Evolutionary conservation across 2,888 invertebrate species (phyloP).

Genomic region (Oxycera nigricornis): DNA sequence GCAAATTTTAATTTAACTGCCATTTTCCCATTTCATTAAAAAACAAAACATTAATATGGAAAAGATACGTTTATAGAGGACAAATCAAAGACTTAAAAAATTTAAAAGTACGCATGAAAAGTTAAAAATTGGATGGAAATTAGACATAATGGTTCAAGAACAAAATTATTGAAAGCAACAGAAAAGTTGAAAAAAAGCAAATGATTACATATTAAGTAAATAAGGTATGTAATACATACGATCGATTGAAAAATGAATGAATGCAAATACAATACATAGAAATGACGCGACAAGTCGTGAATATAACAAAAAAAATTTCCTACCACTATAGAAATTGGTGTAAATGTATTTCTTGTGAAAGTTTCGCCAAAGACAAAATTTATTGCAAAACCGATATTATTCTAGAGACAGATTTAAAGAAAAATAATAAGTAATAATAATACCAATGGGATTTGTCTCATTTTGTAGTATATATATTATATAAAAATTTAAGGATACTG

Average conservation of each 20-base stretch:
- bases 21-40: constrained; percentile 21
- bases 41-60: constrained; percentile 24
- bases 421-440: background rate
- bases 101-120: constrained; percentile 24
- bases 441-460: constrained; percentile 22
- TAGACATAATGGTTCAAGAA: background rate
- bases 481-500: constrained; percentile 33
- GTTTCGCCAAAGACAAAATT: constrained; percentile 37
- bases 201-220: background rate
- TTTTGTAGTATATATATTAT: constrained; percentile 20
- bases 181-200: constrained; percentile 22
- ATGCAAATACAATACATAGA: constrained; percentile 4
- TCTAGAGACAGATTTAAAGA: constrained; percentile 3
- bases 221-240: background rate
- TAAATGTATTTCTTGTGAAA: constrained; percentile 29
- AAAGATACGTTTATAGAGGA: constrained; percentile 45
- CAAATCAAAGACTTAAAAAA: constrained; percentile 48
- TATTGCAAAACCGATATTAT: no score
- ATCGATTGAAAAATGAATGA: background rate
- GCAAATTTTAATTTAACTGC: constrained; percentile 17
- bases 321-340: constrained; percentile 18
- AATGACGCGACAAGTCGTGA: constrained; percentile 22
- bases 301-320: constrained; percentile 25
- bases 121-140: constrained; percentile 10
- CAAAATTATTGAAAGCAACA: background rate